Evolutionary conservation across 2,797 vertebrate genomes (phyloP), one percentile per base, ranked within the genome.

Genomic region (Australoheros facetus): DNA sequence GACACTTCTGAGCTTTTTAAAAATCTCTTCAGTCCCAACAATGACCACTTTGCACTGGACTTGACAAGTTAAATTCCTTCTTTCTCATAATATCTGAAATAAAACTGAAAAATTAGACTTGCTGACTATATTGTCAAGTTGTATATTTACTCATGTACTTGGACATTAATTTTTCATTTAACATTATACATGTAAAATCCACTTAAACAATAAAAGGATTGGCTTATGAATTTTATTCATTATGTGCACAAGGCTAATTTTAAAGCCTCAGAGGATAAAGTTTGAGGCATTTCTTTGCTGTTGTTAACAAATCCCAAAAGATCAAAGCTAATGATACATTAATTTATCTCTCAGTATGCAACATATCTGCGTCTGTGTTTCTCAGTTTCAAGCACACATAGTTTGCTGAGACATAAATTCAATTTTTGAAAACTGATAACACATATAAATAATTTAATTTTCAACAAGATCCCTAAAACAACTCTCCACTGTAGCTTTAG

Each of bases 71-170:
- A 21, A 21, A 16, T 72, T 85, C 37, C 60, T 42, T 56, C 28
- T 75, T 54, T 80, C 13, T 76, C 54, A 55, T 58, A 75, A 66
- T 71, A 45, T 80, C 55, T 34, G 57, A 74, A 77, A 69, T 78
- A 60, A 89, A 85, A 78, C 54, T 82, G 75, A 78, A 71, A 8
- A 7, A 2, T 23, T 45, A 17, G 37, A 14, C 10, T 56, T n/a
- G 8, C 54, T 59, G 34, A 81, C 72, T 30, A 45, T 60, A 75
- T 73, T 74, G 72, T 81, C 57, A 77, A 79, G 28, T 69, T 84
- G 62, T 77, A 81, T 80, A 77, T 70, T 78, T 72, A 62, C 26
- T 60, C 64, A 57, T 69, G 64, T 69, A 69, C 11, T 51, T 4
- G 26, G 64, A 69, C n/a, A 69, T 69, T 30, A 28, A 30, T 69